These are phyloP conservation scores for Lethrus apterus DNA, from an alignment of 1,140 invertebrate species.

Conservation along the genomic window DNA sequence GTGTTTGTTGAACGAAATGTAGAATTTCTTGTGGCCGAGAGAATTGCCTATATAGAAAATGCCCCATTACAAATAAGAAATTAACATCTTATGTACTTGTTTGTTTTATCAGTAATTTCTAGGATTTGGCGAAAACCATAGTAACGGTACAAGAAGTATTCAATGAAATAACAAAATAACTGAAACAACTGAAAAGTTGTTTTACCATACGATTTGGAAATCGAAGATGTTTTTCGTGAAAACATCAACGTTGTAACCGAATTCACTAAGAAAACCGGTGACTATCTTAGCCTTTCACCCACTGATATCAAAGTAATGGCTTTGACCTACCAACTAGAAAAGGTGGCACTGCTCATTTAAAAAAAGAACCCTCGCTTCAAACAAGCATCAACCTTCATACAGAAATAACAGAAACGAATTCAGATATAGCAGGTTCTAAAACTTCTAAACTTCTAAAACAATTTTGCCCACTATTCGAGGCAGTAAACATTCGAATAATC, in stretches of 20 bases:
- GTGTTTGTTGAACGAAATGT: constrained; percentile 30
- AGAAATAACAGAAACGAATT: constrained; percentile 31
- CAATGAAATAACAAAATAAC: constrained; percentile 80
- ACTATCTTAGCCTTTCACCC: constrained; percentile 84
- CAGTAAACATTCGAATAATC: constrained; percentile 88
- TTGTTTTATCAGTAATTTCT: constrained; percentile 28
- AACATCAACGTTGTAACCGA: constrained; percentile 78
- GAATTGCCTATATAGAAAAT: constrained; percentile 39
- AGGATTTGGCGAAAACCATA: constrained; percentile 80
- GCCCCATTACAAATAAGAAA: constrained; percentile 33
- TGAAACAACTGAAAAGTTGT: constrained; percentile 74
- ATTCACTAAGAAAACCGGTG: constrained; percentile 95
- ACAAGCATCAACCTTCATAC: constrained; percentile 48
- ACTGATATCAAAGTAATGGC: constrained; percentile 93
- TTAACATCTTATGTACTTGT: no score
- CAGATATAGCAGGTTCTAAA: constrained; percentile 50
- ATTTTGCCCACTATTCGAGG: constrained; percentile 78
- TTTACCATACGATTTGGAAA: constrained; percentile 77
- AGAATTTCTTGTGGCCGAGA: constrained; percentile 35
- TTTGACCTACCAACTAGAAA: constrained; percentile 85
- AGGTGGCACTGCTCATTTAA: constrained; percentile 76
- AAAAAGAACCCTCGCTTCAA: constrained; percentile 57
- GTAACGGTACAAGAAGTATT: constrained; percentile 85
- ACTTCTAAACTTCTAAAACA: constrained; percentile 69
- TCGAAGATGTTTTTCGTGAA: constrained; percentile 77